phyloP scores from a whole-genome alignment of 2,888 invertebrate genomes.

The Oscheius myriophilus region DNA sequence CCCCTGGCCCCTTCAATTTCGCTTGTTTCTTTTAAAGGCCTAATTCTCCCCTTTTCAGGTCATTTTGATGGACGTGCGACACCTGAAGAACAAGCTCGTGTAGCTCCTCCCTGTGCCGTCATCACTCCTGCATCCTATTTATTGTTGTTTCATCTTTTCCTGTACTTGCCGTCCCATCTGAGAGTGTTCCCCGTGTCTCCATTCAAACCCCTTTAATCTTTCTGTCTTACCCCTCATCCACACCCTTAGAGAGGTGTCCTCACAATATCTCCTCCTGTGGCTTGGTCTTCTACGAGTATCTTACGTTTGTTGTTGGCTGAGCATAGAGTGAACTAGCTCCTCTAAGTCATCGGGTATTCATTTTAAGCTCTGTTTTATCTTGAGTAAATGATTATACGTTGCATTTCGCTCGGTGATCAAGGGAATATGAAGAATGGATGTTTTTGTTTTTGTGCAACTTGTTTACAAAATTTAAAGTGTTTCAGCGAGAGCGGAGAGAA shows the following conservation, averaged over 20 bases:
- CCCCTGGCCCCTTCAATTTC: too few species aligned
- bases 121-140: neutral
- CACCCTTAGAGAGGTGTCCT: neutral
- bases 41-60: slow-evolving; percentile 27
- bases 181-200: neutral
- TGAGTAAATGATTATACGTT: too few species aligned
- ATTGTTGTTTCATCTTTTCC: neutral
- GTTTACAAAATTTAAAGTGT: too few species aligned
- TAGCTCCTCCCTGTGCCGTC: neutral
- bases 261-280: slow-evolving; percentile 3
- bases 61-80: slow-evolving; percentile 35
- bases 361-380: neutral
- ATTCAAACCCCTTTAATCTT: neutral
- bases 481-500: too few species aligned
- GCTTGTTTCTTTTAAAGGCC: neutral
- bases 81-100: slow-evolving; percentile 21
- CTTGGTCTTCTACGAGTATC: slow-evolving; percentile 10
- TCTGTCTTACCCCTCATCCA: neutral
- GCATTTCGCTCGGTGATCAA: too few species aligned
- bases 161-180: neutral
- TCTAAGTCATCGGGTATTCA: slow-evolving; percentile 1
- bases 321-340: neutral
- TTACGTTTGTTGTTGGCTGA: slow-evolving; percentile 4
- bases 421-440: too few species aligned
- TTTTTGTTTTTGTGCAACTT: too few species aligned